Evolutionary conservation across 2,113 vertebrate species (phyloP).

Genomic region (Xiphorhynchus elegans): DNA sequence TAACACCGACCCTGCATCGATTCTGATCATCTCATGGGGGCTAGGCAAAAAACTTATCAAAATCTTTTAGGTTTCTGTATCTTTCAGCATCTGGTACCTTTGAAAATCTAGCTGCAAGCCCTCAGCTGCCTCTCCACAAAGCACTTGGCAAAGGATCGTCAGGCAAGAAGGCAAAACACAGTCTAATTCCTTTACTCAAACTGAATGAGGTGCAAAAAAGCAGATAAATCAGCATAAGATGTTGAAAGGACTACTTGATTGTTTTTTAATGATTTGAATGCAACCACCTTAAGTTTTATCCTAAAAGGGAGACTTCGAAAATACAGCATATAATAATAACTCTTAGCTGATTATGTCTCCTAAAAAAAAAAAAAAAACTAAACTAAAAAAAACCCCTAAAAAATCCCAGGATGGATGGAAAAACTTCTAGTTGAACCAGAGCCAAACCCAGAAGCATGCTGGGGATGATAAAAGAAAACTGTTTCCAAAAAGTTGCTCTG

Average conservation of each 20-base stretch:
- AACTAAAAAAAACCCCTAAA: background rate
- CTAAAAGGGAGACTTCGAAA: constrained; percentile 23
- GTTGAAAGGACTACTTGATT: background rate
- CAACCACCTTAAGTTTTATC: background rate
- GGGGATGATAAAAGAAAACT: constrained; percentile 35
- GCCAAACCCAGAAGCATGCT: constrained; percentile 52
- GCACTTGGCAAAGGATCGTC: background rate
- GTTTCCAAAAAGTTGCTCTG: constrained; percentile 24
- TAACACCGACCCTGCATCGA: background rate
- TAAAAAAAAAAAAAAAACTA: constrained; percentile 22
- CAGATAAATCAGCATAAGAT: constrained; percentile 4
- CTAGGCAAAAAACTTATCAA: background rate
- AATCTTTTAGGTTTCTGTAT: background rate
- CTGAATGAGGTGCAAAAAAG: constrained; percentile 15
- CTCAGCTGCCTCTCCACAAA: constrained; percentile 10
- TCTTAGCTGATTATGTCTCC: constrained; percentile 2
- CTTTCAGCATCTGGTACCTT: background rate
- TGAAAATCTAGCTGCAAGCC: background rate
- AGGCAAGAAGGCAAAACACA: constrained; percentile 12
- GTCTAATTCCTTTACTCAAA: background rate
- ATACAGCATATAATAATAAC: background rate
- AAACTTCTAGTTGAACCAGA: constrained; percentile 31
- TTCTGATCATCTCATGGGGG: background rate
- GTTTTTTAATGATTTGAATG: background rate
- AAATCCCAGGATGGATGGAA: constrained; percentile 14